phyloP scores from a whole-genome alignment of 2,113 vertebrate genomes.

The Catagonus wagneri region DNA sequence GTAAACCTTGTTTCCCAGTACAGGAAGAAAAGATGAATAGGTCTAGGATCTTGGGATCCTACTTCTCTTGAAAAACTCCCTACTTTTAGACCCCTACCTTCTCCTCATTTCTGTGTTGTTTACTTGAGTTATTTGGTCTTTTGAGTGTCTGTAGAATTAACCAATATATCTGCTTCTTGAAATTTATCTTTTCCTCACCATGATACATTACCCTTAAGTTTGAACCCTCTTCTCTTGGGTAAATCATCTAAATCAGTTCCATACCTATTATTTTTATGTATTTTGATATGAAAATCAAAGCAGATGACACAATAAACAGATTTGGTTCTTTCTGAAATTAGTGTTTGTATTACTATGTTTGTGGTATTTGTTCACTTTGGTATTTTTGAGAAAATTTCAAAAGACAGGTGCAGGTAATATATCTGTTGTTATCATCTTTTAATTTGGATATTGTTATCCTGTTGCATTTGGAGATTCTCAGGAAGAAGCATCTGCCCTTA shows the following conservation, averaged over 20 bases:
- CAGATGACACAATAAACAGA: background rate
- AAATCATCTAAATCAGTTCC: background rate
- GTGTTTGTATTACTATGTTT: background rate
- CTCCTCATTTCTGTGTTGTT: background rate
- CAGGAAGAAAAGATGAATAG: background rate
- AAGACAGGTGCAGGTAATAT: background rate
- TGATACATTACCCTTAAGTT: background rate
- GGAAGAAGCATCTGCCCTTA: background rate
- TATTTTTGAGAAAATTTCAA: background rate
- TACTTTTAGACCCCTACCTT: background rate
- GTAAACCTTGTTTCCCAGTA: background rate
- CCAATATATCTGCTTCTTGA: background rate
- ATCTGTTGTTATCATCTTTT: background rate
- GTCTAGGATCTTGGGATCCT: background rate
- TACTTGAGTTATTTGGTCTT: background rate
- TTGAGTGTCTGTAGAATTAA: background rate
- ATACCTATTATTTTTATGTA: background rate
- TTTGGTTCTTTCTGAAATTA: background rate
- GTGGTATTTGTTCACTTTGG: background rate
- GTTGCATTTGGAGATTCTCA: background rate
- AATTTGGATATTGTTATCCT: too few species aligned
- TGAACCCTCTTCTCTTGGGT: background rate
- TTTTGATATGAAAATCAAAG: background rate
- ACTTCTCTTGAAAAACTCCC: background rate
- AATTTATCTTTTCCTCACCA: background rate